Evolutionary conservation across 2,888 invertebrate species (phyloP).

Genomic region (Dasypogon diadema): DNA sequence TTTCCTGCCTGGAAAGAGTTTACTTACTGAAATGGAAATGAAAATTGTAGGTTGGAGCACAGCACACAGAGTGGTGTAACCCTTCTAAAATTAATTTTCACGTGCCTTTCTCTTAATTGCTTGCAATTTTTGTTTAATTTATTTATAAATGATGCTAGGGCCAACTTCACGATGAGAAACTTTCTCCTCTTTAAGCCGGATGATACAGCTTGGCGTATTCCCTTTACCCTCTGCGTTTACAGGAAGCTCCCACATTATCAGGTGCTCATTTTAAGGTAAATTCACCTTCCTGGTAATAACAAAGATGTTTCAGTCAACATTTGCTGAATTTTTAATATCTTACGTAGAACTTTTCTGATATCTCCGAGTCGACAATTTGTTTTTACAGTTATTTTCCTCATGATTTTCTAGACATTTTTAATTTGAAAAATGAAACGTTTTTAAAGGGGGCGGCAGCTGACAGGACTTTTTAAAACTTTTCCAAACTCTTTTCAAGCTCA

Average conservation of each 20-base stretch:
- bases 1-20: no score
- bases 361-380: conserved; percentile 16
- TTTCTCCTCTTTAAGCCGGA: not conserved
- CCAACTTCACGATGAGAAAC: not conserved
- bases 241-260: not conserved
- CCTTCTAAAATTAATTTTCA: conserved; percentile 13
- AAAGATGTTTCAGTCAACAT: conserved; percentile 24
- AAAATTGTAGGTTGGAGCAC: not conserved
- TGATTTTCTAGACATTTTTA: conserved; percentile 16
- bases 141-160: not conserved
- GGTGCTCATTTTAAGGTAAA: not conserved
- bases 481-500: not conserved
- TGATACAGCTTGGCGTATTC: not conserved
- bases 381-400: conserved; percentile 29
- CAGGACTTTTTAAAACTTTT: not conserved
- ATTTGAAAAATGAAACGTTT: not conserved
- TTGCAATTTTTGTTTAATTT: conserved; percentile 45
- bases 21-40: not conserved
- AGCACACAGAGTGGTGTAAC: not conserved
- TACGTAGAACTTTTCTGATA: conserved; percentile 5
- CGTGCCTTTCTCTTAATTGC: conserved; percentile 37
- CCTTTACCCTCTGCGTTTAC: not conserved
- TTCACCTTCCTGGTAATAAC: conserved; percentile 9
- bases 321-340: conserved; percentile 14
- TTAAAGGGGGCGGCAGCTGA: not conserved